Base-by-base conservation (phyloP, 2,113 vertebrate genomes). In the Perca fluviatilis region DNA sequence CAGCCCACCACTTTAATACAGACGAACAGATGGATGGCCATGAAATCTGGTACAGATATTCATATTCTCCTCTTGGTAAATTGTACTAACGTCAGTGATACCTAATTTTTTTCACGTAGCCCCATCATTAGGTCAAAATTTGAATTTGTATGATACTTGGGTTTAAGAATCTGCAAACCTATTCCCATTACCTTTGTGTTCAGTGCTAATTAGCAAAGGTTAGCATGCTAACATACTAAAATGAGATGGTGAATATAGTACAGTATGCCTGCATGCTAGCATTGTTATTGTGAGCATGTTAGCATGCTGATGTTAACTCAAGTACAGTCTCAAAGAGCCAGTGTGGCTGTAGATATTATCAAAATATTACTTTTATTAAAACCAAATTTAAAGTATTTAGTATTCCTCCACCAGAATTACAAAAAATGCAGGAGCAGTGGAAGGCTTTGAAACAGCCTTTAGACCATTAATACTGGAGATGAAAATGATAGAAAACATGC, bases 221-320 rank as follows among this genome's bases (percentile, higher is more conserved):
- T 27, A 46, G 30, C 33, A 47, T 49, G 19, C 64, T 67, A 57
- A 56, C 61, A 27, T 8, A n/a, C 49, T 64, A 71, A 46, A 57
- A 25, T 57, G 16, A 50, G 53, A 47, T 8, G 63, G 6, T 33
- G 40, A 67, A 33, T 30, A 23, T 49, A 11, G 36, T 30, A 23
- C n/a, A 11, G 36, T 19, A 60, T 21, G 11, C 25, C 19, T 10
- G 9, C 30, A 25, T 43, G 65, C 23, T 70, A 43, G 13, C 33
- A 27, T 50, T 57, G 11, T 13, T 1, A 53, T 16, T 53, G 56
- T 30, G 3, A 74, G 21, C 27, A 63, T 51, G n/a, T 64, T 57
- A 57, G 57, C 58, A 50, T 74, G 63, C n/a, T 40, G 21, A 70
- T 43, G 10, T 54, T 63, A 64, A 18, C 73, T 43, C 49, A 54